These are phyloP conservation scores for Sebastes flavidus DNA, from an alignment of 2,797 vertebrate genomes.

Conservation along the genomic window DNA sequence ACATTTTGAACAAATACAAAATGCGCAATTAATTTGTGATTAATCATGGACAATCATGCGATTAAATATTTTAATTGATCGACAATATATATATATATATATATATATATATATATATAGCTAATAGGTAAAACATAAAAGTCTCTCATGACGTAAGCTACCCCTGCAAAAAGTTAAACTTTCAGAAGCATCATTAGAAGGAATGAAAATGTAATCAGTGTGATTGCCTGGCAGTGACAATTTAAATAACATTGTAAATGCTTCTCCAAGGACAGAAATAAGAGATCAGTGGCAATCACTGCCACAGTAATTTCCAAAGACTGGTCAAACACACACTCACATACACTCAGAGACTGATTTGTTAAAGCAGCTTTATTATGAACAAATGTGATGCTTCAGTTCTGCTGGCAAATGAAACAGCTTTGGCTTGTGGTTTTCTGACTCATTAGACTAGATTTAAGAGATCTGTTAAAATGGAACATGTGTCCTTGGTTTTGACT, in stretches of 20 bases:
- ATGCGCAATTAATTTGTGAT: too few relatives aligned
- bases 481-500: conserved; percentile 62
- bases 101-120: neutral
- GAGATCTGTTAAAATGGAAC: conserved; percentile 63
- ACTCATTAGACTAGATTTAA: conserved; percentile 70
- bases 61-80: too few relatives aligned
- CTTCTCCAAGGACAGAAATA: conserved; percentile 20
- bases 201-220: conserved; percentile 20
- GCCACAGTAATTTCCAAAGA: conserved; percentile 47
- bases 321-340: conserved; percentile 17
- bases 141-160: neutral
- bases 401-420: conserved; percentile 69
- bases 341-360: conserved; percentile 30
- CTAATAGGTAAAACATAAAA: neutral
- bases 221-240: conserved; percentile 28
- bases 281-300: conserved; percentile 22
- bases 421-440: conserved; percentile 65
- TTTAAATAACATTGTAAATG: conserved; percentile 41
- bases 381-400: conserved; percentile 69
- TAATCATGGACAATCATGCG: too few relatives aligned
- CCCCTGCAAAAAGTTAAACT: neutral
- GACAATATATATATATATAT: too few relatives aligned
- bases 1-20: too few relatives aligned
- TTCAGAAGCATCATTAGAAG: neutral
- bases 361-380: conserved; percentile 62